These are phyloP conservation scores for Pardalotus punctatus DNA, from an alignment of 2,113 vertebrate genomes.

Conservation along the genomic window DNA sequence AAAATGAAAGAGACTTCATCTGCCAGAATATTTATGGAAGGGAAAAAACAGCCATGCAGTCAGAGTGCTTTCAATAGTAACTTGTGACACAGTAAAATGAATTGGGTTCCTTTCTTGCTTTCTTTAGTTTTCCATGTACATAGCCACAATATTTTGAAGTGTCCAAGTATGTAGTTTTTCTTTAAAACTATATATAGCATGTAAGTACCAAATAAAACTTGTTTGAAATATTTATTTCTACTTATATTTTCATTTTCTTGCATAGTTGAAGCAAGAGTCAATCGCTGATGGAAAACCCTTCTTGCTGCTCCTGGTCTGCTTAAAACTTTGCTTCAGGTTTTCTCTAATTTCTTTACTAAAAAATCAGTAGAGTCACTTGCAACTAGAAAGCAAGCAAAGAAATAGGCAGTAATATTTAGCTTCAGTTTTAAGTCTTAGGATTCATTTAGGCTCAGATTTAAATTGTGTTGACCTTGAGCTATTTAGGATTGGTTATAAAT, in stretches of 20 bases:
- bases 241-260: conserved; percentile 36
- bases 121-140: conserved; percentile 72
- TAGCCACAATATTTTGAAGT: conserved; percentile 73
- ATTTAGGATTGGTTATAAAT: not conserved
- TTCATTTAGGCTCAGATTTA: not conserved
- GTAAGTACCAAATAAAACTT: conserved; percentile 78
- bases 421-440: not conserved
- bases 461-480: not conserved
- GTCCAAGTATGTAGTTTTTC: conserved; percentile 71
- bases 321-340: not conserved
- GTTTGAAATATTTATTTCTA: conserved; percentile 63
- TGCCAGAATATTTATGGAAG: not conserved
- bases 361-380: not conserved
- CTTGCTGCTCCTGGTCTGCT: not conserved
- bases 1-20: conserved; percentile 16
- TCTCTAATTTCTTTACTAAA: not conserved
- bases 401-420: not conserved
- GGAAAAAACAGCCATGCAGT: conserved; percentile 41
- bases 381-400: not conserved
- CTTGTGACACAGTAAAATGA: conserved; percentile 54
- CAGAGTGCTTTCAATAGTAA: conserved; percentile 45
- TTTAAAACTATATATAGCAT: conserved; percentile 75
- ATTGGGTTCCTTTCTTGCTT: conserved; percentile 50
- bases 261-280: not conserved
- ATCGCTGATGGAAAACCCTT: not conserved